Evolutionary conservation across 2,797 vertebrate genomes (phyloP), one percentile per base, ranked within the genome.

Genomic region (Ataeniobius toweri): DNA sequence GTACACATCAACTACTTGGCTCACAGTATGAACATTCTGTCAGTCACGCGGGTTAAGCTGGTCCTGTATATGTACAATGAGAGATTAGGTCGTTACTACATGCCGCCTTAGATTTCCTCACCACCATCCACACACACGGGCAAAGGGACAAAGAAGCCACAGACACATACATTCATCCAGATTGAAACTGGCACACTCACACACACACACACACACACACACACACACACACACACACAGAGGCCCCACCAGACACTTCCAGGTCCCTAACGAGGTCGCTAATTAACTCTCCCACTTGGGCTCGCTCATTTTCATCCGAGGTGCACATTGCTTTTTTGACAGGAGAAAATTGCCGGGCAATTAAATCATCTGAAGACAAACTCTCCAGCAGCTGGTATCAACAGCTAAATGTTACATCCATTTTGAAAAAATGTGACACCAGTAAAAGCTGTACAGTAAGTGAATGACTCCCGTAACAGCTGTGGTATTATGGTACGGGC

Each of bases 251-350:
- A 94, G 90, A 94, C 95, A 94, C 93, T 94, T 95, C 88, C 94
- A 94, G 95, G 94, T 95, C 94, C 93, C 94, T 95, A 96, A 96
- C 94, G 92, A 96, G 95, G 94, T 95, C 89, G 92, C 95, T 96
- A 96, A 96, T 96, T 95, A 96, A 96, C 95, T 96, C 95, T 95
- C 93, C 91, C 94, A 94, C 94, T 95, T 92, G 89, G 87, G 85
- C 88, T 93, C 71, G 85, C 92, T 95, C 90, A 83, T 92, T 93
- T 92, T 94, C 94, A 94, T 95, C 93, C 82, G 89, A 92, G 93
- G 90, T 91, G 93, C 92, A 92, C 92, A 88, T 93, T 95, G 93
- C 92, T 95, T 95, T 94, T 95, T 94, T 94, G 95, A 95, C 94
- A 93, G 95, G 90, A 91, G 94, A 94, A 96, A 96, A 96, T 95